These are phyloP conservation scores for Zelleria hepariella DNA, from an alignment of 2,888 invertebrate species.

Conservation along the genomic window DNA sequence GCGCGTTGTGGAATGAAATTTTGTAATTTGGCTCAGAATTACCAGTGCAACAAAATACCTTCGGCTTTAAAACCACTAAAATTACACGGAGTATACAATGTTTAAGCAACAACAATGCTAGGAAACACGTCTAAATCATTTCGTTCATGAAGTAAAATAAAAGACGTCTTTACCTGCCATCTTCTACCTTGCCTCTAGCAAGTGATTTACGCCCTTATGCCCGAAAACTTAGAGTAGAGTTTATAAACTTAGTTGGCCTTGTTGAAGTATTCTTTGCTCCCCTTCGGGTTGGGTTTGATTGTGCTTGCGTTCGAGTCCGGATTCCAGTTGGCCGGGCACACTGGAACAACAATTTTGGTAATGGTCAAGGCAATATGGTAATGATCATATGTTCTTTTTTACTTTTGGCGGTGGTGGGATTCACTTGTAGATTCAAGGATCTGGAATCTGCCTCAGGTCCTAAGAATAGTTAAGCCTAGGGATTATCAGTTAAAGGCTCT, in stretches of 20 bases:
- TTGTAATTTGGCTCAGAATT: too few relatives aligned
- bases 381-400: background rate
- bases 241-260: slow-evolving; percentile 57
- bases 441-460: too few relatives aligned
- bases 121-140: too few relatives aligned
- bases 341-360: slow-evolving; percentile 47
- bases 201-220: background rate
- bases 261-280: slow-evolving; percentile 90
- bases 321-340: slow-evolving; percentile 97
- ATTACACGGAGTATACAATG: too few relatives aligned
- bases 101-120: too few relatives aligned
- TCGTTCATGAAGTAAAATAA: background rate
- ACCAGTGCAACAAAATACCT: too few relatives aligned
- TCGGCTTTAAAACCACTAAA: too few relatives aligned
- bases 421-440: too few relatives aligned
- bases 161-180: background rate
- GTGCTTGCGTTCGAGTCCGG: slow-evolving; percentile 85
- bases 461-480: too few relatives aligned
- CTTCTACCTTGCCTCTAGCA: background rate
- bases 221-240: background rate
- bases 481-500: too few relatives aligned
- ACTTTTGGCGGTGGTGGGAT: too few relatives aligned
- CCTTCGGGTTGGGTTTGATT: slow-evolving; percentile 91
- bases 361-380: background rate
- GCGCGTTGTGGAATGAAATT: too few relatives aligned